Evolutionary conservation across 2,113 vertebrate species (phyloP).

Genomic region (Vulpes vulpes): DNA sequence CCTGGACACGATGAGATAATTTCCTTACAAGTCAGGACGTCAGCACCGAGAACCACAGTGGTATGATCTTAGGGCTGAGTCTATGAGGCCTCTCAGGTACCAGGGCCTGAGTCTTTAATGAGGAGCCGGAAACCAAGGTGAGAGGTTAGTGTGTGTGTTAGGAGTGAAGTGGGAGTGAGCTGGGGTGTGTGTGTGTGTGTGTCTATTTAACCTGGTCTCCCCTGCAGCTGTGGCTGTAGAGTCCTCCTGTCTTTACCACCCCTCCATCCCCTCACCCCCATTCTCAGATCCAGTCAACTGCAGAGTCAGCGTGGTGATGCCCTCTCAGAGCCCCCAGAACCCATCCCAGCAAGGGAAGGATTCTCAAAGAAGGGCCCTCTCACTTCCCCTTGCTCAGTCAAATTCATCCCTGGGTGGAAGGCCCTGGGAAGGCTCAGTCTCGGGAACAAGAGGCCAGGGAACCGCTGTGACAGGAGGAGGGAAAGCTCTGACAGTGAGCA

Average conservation of each 20-base stretch:
- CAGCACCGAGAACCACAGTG: not conserved
- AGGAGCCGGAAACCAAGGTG: not conserved
- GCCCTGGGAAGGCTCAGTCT: not conserved
- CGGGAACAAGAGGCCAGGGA: not conserved
- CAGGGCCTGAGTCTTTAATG: not conserved
- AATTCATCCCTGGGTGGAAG: not conserved
- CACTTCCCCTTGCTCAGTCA: not conserved
- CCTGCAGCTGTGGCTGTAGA: not conserved
- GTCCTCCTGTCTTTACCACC: not conserved
- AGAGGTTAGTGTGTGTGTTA: not conserved
- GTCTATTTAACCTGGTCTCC: not conserved
- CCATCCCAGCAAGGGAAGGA: not conserved
- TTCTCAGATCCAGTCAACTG: not conserved
- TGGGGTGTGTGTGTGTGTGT: too few relatives aligned
- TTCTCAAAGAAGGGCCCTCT: not conserved
- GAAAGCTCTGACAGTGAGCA: not conserved
- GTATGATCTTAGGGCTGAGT: not conserved
- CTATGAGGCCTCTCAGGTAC: not conserved
- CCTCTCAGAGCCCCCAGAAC: not conserved
- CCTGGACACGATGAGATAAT: not conserved
- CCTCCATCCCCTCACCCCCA: not conserved
- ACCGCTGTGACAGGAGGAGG: not conserved
- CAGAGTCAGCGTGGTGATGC: not conserved
- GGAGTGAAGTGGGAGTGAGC: fast-evolving
- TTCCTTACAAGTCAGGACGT: not conserved